These are phyloP conservation scores for Apamea anceps DNA, from an alignment of 2,888 invertebrate genomes.

Conservation along the genomic window DNA sequence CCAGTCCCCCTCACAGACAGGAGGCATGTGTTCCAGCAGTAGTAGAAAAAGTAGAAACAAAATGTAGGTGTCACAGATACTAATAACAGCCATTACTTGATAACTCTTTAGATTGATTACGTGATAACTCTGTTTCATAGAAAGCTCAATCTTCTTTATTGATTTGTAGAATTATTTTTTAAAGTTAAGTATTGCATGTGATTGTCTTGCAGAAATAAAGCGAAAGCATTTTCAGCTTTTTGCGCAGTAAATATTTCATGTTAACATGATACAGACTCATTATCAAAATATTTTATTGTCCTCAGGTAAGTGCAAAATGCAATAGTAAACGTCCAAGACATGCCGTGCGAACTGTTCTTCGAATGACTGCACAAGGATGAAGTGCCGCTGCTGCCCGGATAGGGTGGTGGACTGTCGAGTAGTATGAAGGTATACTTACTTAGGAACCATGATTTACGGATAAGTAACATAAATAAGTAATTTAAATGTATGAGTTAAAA, in stretches of 20 bases:
- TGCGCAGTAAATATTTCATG: not conserved
- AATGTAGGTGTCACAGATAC: not conserved
- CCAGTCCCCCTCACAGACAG: not conserved
- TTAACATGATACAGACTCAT: not conserved
- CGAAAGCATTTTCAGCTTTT: constrained; percentile 1
- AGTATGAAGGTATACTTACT: not conserved
- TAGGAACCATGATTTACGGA: not conserved
- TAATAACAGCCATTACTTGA: not conserved
- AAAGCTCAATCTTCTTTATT: not conserved
- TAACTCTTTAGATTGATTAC: too few species aligned
- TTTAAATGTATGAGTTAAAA: too few species aligned
- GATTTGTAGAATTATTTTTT: not conserved
- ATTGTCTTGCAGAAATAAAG: not conserved
- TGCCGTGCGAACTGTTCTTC: not conserved
- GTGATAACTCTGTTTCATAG: too few species aligned
- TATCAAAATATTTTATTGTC: constrained; percentile 5
- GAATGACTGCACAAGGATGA: not conserved
- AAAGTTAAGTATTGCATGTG: not conserved
- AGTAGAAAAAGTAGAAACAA: not conserved
- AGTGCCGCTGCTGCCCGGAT: too few species aligned
- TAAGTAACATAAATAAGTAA: not conserved
- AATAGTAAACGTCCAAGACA: not conserved
- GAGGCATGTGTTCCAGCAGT: not conserved
- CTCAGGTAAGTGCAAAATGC: constrained; percentile 29
- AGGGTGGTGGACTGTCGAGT: not conserved